Evolutionary conservation across 1,140 invertebrate species (phyloP), one percentile per base, ranked within the genome.

Genomic region (Trypoxylus dichotomus): DNA sequence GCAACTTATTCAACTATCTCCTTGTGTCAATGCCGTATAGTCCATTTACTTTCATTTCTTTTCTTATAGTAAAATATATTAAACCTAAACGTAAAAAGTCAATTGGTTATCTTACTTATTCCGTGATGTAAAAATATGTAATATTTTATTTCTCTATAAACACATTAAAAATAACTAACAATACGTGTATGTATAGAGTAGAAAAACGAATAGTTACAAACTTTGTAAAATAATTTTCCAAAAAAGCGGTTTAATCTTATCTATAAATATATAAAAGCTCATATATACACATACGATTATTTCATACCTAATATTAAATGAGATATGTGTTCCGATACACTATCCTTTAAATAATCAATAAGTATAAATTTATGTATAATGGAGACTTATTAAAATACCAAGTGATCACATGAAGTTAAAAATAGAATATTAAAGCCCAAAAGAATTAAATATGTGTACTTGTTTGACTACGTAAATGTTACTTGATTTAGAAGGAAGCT

Each of bases 321-420:
- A 68, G 60, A 68, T 68, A 68, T 68, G 60, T 68, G 27, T 8
- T 68, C 27, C 27, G 24, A 19, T 68, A 68, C 24, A 68, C 27
- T 68, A 68, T 29, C 60, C 24, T 68, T 13, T 29, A 68, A 15
- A 11, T 54, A 54, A 54, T n/a, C 47, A 54, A n/a, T 54, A 54
- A 54, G 47, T 54, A 15, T 27, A 68, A 24, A 68, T 68, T 8
- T 68, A 68, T 68, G 60, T 68, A 68, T 68, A 68, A 68, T 29
- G 60, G 60, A 68, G 21, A 27, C 27, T 68, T 68, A 27, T 29
- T 24, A 29, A 68, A 68, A 68, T 68, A 68, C 60, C 21, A 68
- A 68, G 27, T 68, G 60, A 68, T 68, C 60, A 68, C 60, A 68
- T 68, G 60, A 68, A 68, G 24, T 68, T 19, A n/a, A 68, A 68